Evolutionary conservation across 2,113 vertebrate species (phyloP), one percentile per base, ranked within the genome.

Genomic region (Zeus faber): DNA sequence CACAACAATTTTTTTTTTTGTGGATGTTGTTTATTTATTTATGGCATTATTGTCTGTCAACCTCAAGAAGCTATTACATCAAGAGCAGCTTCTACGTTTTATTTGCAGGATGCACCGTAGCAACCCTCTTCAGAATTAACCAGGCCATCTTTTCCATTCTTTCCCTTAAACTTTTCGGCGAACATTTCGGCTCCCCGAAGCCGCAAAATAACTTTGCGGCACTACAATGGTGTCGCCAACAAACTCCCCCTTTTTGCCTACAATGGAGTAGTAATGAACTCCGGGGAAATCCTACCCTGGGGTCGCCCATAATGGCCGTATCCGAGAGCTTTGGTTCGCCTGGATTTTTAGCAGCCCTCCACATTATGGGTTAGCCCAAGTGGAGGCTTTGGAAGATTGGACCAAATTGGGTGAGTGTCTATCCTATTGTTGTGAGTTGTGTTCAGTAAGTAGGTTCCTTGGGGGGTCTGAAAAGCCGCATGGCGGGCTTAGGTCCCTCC

Each of bases 371-470:
- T 61, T 66, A 65, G 56, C 67, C 68, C 69, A 59, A 82, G 72
- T 62, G 60, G 63, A 39, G 23, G 82, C 79, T 81, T 71, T 68
- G 57, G 67, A 73, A 80, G 81, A 87, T 85, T 84, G 83, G 51
- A 67, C 21, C 51, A 84, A 85, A 86, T 85, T 85, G 76, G 67
- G 49, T 4, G 27, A 53, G 71, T 74, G 72, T 75, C 61, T 58
- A 22, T 46, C 29, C 49, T 53, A 51, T 70, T 78, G 44, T 60
- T 50, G 62, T 70, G 65, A 57, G 62, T 50, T 66, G 55, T 74
- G 61, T 33, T 64, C 69, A 49, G 27, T 65, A 72, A 79, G 53
- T 75, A 65, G 64, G 73, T 72, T 79, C 58, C 69, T 49, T 63
- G 62, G 62, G 66, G 65, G 65, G 40, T 4, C 25, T 50, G 41